These are phyloP conservation scores for Cardiocondyla obscurior DNA, from an alignment of 1,140 invertebrate species.

Conservation along the genomic window DNA sequence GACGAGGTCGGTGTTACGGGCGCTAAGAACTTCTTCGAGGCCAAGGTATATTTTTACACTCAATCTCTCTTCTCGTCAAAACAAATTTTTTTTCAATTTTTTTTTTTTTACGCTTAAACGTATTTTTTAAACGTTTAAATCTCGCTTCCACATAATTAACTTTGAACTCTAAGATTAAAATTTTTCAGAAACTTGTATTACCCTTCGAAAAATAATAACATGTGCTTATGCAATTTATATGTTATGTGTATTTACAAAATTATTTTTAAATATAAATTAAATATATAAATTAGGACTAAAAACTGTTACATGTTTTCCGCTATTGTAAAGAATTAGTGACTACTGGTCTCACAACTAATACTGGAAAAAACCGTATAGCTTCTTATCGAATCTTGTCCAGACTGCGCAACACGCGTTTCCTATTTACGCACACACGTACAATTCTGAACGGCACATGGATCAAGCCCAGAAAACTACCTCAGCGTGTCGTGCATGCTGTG, in stretches of 20 bases:
- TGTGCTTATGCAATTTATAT: background rate
- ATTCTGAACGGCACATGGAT: background rate
- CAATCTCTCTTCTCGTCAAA: background rate
- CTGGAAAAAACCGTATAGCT: background rate
- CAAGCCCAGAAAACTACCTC: slow-evolving; percentile 29
- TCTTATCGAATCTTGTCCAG: background rate
- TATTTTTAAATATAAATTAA: background rate
- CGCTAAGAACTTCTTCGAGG: slow-evolving; percentile 96
- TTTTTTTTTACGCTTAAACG: background rate
- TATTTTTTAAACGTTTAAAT: background rate
- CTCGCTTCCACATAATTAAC: background rate
- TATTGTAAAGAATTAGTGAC: background rate
- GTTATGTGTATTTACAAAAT: background rate
- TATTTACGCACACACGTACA: background rate
- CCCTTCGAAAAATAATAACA: background rate
- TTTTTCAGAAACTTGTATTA: background rate
- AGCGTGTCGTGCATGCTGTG: slow-evolving; percentile 14
- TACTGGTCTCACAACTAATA: background rate
- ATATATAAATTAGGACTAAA: background rate
- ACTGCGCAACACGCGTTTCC: background rate
- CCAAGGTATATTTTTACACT: slow-evolving; percentile 86
- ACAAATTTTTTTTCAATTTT: background rate
- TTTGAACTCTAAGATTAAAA: background rate
- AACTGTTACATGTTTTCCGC: background rate
- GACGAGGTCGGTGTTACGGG: slow-evolving; percentile 95